Evolutionary conservation across 2,113 vertebrate species (phyloP).

Genomic region (Psilopogon haemacephalus): DNA sequence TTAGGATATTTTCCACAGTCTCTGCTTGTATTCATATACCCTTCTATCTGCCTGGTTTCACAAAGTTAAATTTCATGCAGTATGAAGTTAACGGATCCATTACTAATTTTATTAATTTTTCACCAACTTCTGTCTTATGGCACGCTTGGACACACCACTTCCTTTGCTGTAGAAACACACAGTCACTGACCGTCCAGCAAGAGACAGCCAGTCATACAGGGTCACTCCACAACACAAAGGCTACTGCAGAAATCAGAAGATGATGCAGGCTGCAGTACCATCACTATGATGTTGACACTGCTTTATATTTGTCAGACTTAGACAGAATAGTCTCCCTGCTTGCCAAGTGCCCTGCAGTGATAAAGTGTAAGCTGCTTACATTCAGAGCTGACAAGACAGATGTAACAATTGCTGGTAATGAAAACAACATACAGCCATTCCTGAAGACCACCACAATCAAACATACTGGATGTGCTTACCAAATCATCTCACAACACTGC

Average conservation of each 20-base stretch:
- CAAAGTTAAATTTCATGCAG: neutral
- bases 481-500: neutral
- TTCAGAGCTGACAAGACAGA: slow-evolving; percentile 57
- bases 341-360: slow-evolving; percentile 53
- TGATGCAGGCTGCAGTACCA: neutral
- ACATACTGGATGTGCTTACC: neutral
- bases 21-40: neutral
- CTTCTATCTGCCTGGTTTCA: neutral
- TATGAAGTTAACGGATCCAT: neutral
- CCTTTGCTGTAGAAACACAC: neutral
- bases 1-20: neutral
- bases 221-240: neutral
- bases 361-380: slow-evolving; percentile 65
- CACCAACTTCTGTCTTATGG: neutral
- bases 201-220: neutral
- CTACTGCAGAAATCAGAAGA: neutral
- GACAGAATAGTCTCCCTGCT: slow-evolving; percentile 29
- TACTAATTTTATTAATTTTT: neutral
- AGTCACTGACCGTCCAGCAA: neutral
- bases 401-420: neutral
- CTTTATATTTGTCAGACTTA: slow-evolving; percentile 38
- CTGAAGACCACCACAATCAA: slow-evolving; percentile 35
- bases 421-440: slow-evolving; percentile 12
- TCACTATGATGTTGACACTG: neutral
- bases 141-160: neutral